A percentile compares a stretch with the other conserved stretches of the same genome.
Conservation (phyloP, 2,113 vertebrate species). For the Gambusia affinis region DNA sequence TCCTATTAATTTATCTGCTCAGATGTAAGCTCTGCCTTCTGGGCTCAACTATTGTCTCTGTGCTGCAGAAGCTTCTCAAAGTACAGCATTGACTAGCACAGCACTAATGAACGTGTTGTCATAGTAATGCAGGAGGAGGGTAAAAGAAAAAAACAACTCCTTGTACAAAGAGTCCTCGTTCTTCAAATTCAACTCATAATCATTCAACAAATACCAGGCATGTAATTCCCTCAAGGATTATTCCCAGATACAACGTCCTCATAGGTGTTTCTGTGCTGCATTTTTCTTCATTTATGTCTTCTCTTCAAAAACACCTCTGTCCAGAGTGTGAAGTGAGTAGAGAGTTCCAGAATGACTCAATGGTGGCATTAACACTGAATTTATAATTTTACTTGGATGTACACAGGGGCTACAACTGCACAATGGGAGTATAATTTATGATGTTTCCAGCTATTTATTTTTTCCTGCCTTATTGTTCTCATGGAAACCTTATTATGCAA, state of each 20-base stretch:
- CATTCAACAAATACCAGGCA: slow-evolving; percentile 39
- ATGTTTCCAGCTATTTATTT: neutral
- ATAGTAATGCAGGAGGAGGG: slow-evolving; percentile 80
- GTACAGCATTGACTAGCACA: slow-evolving; percentile 65
- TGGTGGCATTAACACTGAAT: slow-evolving; percentile 11
- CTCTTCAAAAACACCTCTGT: slow-evolving; percentile 18
- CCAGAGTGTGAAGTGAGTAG: slow-evolving; percentile 36
- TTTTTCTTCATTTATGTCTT: slow-evolving; percentile 11
- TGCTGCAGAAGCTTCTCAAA: slow-evolving; percentile 65
- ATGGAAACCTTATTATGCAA: neutral
- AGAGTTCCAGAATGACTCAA: slow-evolving; percentile 34
- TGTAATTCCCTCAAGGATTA: slow-evolving; percentile 30
- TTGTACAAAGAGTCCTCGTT: slow-evolving; percentile 61
- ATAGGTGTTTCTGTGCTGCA: slow-evolving; percentile 10
- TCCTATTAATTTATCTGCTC: slow-evolving; percentile 54
- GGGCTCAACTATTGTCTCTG: slow-evolving; percentile 68
- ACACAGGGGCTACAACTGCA: neutral
- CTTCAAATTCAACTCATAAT: slow-evolving; percentile 57
- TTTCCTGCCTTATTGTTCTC: neutral
- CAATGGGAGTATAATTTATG: neutral
- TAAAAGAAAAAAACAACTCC: slow-evolving; percentile 66
- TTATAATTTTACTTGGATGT: slow-evolving; percentile 19
- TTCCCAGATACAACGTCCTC: slow-evolving; percentile 27
- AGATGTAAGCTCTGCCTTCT: slow-evolving; percentile 57
- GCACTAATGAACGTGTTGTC: slow-evolving; percentile 81